Conservation (phyloP, 92 coral and sea anemone species). For the Chrysogorgia sp. region DNA sequence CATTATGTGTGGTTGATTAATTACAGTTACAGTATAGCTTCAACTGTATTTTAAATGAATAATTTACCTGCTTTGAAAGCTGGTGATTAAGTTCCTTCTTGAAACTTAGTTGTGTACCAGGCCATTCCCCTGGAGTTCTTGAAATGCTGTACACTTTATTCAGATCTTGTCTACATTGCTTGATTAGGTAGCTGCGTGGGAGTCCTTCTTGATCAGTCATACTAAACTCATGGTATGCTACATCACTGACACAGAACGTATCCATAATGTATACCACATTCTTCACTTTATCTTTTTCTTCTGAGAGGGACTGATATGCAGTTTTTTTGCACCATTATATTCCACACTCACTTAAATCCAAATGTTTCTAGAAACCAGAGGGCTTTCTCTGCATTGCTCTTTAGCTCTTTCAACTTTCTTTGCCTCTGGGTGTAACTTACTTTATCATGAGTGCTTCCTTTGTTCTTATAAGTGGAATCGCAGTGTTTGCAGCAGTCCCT, state of each 20-base stretch:
- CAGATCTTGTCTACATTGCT: constrained; percentile 56
- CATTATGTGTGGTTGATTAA: neutral
- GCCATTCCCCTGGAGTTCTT: constrained; percentile 60
- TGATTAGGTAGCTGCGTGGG: constrained; percentile 48
- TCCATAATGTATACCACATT: constrained; percentile 55
- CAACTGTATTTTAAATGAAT: neutral
- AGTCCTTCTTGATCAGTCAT: constrained; percentile 47
- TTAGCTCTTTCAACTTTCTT: constrained; percentile 34
- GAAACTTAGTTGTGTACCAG: constrained; percentile 66
- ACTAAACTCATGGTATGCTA: constrained; percentile 52
- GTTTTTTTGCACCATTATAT: constrained; percentile 11
- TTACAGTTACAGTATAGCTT: neutral
- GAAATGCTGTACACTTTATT: constrained; percentile 45
- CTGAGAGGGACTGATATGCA: constrained; percentile 26
- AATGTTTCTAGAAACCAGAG: constrained; percentile 52
- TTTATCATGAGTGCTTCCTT: constrained; percentile 12
- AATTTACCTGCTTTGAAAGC: constrained; percentile 41
- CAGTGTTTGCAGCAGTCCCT: constrained; percentile 47
- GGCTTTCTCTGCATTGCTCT: constrained; percentile 44
- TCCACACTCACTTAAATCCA: constrained; percentile 25
- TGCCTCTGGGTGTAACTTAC: constrained; percentile 45
- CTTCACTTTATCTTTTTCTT: constrained; percentile 36
- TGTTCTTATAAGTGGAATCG: constrained; percentile 15
- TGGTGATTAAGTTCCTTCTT: constrained; percentile 53
- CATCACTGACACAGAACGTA: constrained; percentile 60